These are phyloP conservation scores for Pongo pygmaeus DNA, from an alignment of 2,113 vertebrate species.

Conservation along the genomic window DNA sequence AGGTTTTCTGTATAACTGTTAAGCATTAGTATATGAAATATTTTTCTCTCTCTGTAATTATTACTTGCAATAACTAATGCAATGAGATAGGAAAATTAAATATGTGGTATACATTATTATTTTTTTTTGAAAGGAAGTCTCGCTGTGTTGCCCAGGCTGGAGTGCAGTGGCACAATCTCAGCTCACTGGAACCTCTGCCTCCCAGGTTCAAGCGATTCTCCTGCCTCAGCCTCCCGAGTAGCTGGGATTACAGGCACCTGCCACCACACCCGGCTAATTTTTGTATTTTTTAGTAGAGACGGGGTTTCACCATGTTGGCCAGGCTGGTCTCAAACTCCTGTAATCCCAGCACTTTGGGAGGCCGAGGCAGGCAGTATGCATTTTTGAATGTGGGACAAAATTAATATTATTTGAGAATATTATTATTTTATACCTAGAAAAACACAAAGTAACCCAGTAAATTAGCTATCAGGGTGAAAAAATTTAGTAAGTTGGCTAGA, in stretches of 20 bases:
- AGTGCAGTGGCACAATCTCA: no score
- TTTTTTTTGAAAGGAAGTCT: no score
- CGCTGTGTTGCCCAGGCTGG: no score
- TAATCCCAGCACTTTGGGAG: no score
- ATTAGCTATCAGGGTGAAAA: not conserved
- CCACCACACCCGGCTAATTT: no score
- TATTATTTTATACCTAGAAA: not conserved
- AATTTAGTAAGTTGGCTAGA: not conserved
- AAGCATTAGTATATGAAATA: not conserved
- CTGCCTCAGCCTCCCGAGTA: no score
- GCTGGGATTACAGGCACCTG: no score
- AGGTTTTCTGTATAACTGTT: not conserved
- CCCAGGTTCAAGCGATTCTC: no score
- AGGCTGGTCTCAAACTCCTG: no score
- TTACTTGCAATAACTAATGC: not conserved
- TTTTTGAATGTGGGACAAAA: conserved; percentile 16
- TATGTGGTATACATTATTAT: not conserved
- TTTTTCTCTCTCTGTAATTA: not conserved
- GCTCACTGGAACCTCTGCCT: no score
- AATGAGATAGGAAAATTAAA: not conserved
- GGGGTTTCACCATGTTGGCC: no score
- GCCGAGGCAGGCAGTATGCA: not conserved
- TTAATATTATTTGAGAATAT: not conserved
- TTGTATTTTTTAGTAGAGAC: no score
- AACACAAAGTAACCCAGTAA: not conserved